Evolutionary conservation across 2,113 vertebrate genomes (phyloP), one percentile per base, ranked within the genome.

Genomic region (Protomyctophum bolini): DNA sequence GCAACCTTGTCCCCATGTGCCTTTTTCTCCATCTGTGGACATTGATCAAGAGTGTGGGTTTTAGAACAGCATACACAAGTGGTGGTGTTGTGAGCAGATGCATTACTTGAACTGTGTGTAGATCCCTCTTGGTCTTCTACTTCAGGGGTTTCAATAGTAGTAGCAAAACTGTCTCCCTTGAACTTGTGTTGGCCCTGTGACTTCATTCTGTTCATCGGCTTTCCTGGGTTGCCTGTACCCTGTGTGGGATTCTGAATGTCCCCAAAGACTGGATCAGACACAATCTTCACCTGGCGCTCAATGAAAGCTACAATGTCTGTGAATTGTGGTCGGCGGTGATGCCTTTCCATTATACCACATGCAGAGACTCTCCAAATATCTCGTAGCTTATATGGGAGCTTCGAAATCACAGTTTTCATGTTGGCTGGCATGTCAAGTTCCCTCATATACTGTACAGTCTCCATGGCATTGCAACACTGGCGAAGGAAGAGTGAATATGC

Each of bases 261-360:
- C 3, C 6, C 63, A 70, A 77, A 77, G 41, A 73, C 12, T 48
- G 73, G 73, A 11, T 76, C 73, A 6, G 12, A 68, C 6, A 21
- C 54, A 10, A 69, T 75, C 55, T 41, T 66, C 0, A 69, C 56
- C 21, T 75, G 62, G 6, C 2, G 10, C 6, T 75, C 49, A 2
- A 21, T 21, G 21, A 21, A 21, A 21, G 21, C 2, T 2, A 21
- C 21, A 21, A 21, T 21, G 2, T 21, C 66, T 54, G 28, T 8
- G 33, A 65, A 65, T 2, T 12, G 2, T 10, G 54, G 55, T 2
- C 63, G 54, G 21, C 21, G 21, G 2, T 21, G 2, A 2, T 21
- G 21, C 2, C 21, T 21, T 21, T 21, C 21, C 21, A 21, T 21
- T 21, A 21, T 21, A 1, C 21, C 21, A 21, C 21, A 21, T 2